Percentiles rank a stretch among this genome's conserved stretches.
phyloP scores from a whole-genome alignment of 2,113 vertebrate genomes.

The Oxygymnocypris stewartii region DNA sequence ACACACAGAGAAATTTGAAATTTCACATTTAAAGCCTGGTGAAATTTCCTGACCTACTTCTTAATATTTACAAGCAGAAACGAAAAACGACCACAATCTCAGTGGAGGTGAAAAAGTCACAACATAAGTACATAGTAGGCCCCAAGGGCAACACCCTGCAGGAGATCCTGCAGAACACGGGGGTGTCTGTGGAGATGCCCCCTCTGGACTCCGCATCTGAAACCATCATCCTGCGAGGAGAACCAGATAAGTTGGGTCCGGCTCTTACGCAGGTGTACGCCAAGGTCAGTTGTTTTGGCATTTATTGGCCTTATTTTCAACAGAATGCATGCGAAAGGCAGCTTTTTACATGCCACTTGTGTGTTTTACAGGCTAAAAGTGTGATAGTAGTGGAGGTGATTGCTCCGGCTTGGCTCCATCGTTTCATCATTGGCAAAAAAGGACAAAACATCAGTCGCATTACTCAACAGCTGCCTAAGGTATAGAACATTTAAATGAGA shows the following conservation, averaged over 20 bases:
- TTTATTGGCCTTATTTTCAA: not conserved
- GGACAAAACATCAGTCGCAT: constrained; percentile 81
- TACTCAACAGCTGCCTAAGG: constrained; percentile 78
- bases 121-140: constrained; percentile 80
- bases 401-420: constrained; percentile 81
- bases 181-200: constrained; percentile 78
- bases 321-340: not conserved
- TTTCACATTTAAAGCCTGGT: not conserved
- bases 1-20: no score
- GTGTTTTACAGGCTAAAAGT: constrained; percentile 72
- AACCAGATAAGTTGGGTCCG: constrained; percentile 76
- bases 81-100: constrained; percentile 79
- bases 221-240: constrained; percentile 77
- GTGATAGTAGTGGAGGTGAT: constrained; percentile 77
- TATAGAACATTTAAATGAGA: constrained; percentile 50
- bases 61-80: constrained; percentile 67
- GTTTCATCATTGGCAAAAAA: constrained; percentile 83
- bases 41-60: not conserved
- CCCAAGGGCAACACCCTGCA: constrained; percentile 80
- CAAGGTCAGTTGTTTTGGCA: constrained; percentile 69
- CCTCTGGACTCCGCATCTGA: constrained; percentile 76
- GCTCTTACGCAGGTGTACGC: constrained; percentile 78
- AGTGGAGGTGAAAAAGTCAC: constrained; percentile 80
- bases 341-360: not conserved
- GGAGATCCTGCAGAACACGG: constrained; percentile 78